These are phyloP conservation scores for Chaetodon trifascialis DNA, from an alignment of 2,113 vertebrate genomes.

Conservation along the genomic window DNA sequence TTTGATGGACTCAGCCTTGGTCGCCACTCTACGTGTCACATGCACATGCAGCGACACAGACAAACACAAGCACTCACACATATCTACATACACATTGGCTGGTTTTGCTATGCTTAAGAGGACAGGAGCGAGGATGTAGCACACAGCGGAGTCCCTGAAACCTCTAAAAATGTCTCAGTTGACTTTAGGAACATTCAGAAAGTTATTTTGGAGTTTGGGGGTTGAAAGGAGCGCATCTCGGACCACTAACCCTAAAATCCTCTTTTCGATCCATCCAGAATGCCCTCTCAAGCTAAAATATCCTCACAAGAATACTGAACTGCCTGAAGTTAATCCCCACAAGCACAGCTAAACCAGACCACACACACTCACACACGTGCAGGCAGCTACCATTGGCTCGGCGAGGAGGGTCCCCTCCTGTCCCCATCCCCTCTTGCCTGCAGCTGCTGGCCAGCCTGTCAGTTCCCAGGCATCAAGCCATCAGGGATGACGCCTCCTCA, in stretches of 20 bases:
- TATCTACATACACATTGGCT: constrained; percentile 1
- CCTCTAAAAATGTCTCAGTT: not conserved
- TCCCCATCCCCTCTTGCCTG: constrained; percentile 71
- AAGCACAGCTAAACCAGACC: constrained; percentile 46
- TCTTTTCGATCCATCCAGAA: not conserved
- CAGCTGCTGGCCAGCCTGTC: constrained; percentile 80
- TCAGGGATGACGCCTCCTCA: constrained; percentile 63
- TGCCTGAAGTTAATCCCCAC: constrained; percentile 17
- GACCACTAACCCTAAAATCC: not conserved
- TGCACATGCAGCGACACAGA: constrained; percentile 22
- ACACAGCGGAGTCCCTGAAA: not conserved
- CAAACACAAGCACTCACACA: constrained; percentile 11
- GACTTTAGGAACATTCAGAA: not conserved
- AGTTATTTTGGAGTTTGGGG: not conserved
- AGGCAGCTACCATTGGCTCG: constrained; percentile 70
- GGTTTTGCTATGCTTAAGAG: not conserved
- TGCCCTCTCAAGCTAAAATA: not conserved
- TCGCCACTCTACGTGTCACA: constrained; percentile 64
- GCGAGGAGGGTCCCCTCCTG: constrained; percentile 68
- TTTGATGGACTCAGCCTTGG: constrained; percentile 67
- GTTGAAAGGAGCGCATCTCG: too few relatives aligned
- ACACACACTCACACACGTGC: constrained; percentile 63
- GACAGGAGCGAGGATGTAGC: not conserved
- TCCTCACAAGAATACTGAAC: constrained; percentile 36
- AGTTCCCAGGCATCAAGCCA: constrained; percentile 74